Evolutionary conservation across 2,113 vertebrate species (phyloP).

Genomic region (Hipposideros armiger): DNA sequence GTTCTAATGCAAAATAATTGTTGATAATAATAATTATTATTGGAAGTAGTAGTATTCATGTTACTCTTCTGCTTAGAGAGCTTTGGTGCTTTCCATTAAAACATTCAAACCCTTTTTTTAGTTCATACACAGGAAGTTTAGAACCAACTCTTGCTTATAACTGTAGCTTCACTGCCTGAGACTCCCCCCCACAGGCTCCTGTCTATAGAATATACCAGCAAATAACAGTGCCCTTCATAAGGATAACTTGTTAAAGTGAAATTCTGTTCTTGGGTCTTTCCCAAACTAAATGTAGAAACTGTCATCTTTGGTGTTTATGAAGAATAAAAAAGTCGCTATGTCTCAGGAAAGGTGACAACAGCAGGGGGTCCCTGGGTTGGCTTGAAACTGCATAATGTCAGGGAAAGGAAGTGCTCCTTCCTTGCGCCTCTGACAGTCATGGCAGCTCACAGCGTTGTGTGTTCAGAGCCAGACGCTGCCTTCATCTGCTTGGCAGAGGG

Average conservation of each 20-base stretch:
- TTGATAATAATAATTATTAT: neutral
- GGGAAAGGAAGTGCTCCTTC: slow-evolving; percentile 29
- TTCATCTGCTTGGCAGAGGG: slow-evolving; percentile 73
- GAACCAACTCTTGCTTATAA: neutral
- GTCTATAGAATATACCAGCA: neutral
- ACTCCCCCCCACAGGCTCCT: neutral
- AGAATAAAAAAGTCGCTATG: slow-evolving; percentile 18
- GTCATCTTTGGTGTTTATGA: slow-evolving; percentile 36
- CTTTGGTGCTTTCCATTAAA: neutral
- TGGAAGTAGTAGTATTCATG: neutral
- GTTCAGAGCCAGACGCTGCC: slow-evolving; percentile 62
- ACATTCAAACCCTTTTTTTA: neutral
- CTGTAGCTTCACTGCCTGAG: neutral
- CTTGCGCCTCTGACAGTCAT: slow-evolving; percentile 12
- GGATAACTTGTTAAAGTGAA: neutral
- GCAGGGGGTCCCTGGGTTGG: slow-evolving; percentile 3
- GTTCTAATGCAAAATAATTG: neutral
- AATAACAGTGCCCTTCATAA: neutral
- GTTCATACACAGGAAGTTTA: neutral
- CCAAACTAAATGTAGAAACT: slow-evolving; percentile 53
- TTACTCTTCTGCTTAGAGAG: neutral
- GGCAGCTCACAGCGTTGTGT: neutral
- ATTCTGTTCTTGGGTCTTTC: slow-evolving; percentile 50
- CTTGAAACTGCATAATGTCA: slow-evolving; percentile 23
- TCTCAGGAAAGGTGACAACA: slow-evolving; percentile 61